Base-by-base conservation (phyloP, 1,140 invertebrate species). In the Aphelinus certus region DNA sequence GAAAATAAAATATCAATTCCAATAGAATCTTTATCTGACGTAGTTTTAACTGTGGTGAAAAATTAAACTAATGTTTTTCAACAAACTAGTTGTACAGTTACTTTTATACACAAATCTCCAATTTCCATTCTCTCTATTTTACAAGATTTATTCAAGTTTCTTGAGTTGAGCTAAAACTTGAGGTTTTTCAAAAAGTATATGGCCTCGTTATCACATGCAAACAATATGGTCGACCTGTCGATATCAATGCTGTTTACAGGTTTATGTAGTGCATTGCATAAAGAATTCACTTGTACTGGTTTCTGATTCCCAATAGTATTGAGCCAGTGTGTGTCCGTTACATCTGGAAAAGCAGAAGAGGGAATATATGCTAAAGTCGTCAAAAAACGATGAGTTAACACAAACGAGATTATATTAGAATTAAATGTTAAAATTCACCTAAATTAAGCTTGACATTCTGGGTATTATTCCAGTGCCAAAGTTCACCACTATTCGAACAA, bases 121-220 rank as follows among this genome's bases (percentile, higher is more conserved):
- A 10, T 57, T 57, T 57, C 7, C 7, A 49, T 5, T 66, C 45
- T 53, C 7, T n/a, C 26, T 53, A 53, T 49, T 46, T 51, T 53
- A 48, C 7, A 56, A 68, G 7, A 74, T 47, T 26, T 26, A 26
- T 26, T 26, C 26, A 26, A 26, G 26, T 26, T 26, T 26, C 26
- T 26, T 26, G 26, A 26, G 26, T 26, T 26, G 26, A 26, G 26
- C 26, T 26, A 26, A 26, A 26, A 26, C 26, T 65, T 70, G 68
- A 92, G 84, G 86, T 93, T 92, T 84, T 91, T 92, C 9, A 95
- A 90, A 64, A 94, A 85, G 87, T 95, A 95, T 76, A 95, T 85
- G 55, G 94, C 94, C 88, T 96, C 95, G 84, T 94, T 94, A 83
- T 96, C 95, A 76, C 93, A 92, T 47, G 94, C 93, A 88, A 93